Conservation (phyloP, 2,888 invertebrate species). For the Hetaerina titia region DNA sequence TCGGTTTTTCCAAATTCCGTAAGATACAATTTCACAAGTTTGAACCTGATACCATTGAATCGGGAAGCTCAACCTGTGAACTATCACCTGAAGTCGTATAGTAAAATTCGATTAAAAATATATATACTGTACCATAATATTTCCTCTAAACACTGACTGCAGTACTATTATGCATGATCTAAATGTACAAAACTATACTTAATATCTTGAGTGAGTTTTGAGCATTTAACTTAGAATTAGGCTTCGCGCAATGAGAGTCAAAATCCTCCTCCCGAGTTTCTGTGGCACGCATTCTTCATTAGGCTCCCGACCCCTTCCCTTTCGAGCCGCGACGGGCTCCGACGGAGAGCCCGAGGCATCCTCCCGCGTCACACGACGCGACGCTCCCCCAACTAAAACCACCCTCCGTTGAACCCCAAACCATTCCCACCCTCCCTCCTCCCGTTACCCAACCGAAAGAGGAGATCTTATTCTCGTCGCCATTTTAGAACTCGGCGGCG, state of each 20-base stretch:
- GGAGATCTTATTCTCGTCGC: slow-evolving; percentile 46
- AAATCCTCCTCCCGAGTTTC: neutral
- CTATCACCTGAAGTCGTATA: too few relatives aligned
- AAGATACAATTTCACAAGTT: too few relatives aligned
- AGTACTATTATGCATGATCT: too few relatives aligned
- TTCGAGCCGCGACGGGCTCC: neutral
- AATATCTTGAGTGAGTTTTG: too few relatives aligned
- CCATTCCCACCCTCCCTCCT: neutral
- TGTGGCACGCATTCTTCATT: neutral
- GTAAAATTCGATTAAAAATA: too few relatives aligned
- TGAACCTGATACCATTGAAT: too few relatives aligned
- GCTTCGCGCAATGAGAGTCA: neutral
- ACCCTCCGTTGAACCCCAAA: neutral
- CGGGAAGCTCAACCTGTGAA: too few relatives aligned
- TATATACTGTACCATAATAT: too few relatives aligned
- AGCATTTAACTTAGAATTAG: neutral
- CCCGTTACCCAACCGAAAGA: neutral
- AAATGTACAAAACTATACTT: too few relatives aligned
- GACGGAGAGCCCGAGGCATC: neutral
- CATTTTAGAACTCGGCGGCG: slow-evolving; percentile 47
- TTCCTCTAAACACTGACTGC: too few relatives aligned
- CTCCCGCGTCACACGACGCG: neutral
- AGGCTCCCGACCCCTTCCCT: neutral
- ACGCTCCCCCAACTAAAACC: neutral
- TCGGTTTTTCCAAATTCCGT: too few relatives aligned